phyloP scores from a whole-genome alignment of 2,797 vertebrate species.

The Pseudochirops cupreus region DNA sequence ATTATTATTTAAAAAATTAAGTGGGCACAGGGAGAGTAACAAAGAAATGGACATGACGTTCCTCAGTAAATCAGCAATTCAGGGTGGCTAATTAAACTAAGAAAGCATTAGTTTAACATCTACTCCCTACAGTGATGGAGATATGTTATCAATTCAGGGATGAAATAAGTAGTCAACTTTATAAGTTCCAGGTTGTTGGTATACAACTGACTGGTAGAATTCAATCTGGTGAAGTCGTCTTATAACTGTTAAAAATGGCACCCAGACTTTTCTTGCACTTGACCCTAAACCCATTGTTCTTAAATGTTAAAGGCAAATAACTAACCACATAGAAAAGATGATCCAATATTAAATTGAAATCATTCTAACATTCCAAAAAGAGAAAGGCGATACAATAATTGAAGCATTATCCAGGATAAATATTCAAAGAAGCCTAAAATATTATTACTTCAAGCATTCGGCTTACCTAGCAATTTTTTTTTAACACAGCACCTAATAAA shows the following conservation, averaged over 20 bases:
- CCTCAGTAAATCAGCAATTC: neutral
- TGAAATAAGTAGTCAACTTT: neutral
- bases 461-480: conserved; percentile 78
- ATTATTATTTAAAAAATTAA: neutral
- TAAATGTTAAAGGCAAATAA: conserved; percentile 27
- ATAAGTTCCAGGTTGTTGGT: neutral
- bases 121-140: neutral
- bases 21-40: fast-evolving
- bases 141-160: neutral
- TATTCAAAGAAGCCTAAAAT: conserved; percentile 81
- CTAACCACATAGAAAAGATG: conserved; percentile 56
- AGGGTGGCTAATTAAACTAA: neutral
- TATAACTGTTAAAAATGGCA: conserved; percentile 15
- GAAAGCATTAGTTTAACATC: neutral
- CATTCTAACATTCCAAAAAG: conserved; percentile 77
- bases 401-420: conserved; percentile 80
- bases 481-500: conserved; percentile 70
- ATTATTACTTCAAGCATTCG: conserved; percentile 76
- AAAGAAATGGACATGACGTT: neutral
- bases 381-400: conserved; percentile 61
- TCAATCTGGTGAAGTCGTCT: conserved; percentile 6
- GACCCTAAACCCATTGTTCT: conserved; percentile 13
- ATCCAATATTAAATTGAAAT: conserved; percentile 68
- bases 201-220: neutral
- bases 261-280: neutral